These are phyloP conservation scores for Drosophila helvetica DNA, from an alignment of 2,888 invertebrate genomes.

Conservation along the genomic window DNA sequence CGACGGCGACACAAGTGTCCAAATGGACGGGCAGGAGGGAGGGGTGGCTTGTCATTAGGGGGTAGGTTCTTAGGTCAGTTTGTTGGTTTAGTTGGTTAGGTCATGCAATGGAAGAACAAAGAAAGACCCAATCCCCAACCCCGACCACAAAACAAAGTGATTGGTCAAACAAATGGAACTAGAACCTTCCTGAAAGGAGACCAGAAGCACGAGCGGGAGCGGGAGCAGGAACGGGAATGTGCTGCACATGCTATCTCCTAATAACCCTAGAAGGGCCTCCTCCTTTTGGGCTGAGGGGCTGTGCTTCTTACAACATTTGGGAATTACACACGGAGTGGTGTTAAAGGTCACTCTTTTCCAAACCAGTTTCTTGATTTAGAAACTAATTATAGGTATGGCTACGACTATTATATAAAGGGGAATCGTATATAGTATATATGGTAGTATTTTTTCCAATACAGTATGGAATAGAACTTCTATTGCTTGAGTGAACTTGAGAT, in stretches of 20 bases:
- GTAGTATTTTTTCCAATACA: no score
- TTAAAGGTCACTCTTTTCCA: not conserved
- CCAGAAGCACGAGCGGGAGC: not conserved
- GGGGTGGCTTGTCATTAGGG: not conserved
- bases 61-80: constrained; percentile 41
- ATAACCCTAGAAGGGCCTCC: not conserved
- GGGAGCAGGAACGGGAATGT: no score
- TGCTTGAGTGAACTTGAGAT: no score
- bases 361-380: not conserved
- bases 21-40: not conserved
- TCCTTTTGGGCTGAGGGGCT: no score
- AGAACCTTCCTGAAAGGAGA: constrained; percentile 14
- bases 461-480: no score
- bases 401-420: not conserved
- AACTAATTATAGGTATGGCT: not conserved
- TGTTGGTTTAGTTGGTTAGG: constrained; percentile 42
- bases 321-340: no score
- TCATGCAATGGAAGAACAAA: constrained; percentile 33
- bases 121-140: not conserved
- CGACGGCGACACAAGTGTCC: constrained; percentile 20
- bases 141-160: constrained; percentile 6
- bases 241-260: not conserved
- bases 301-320: no score
- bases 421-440: no score
- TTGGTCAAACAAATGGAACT: constrained; percentile 4